Evolutionary conservation across 92 coral and sea anemone genomes (phyloP), one percentile per base, ranked within the genome.

Genomic region (Zoanthus solanderi): DNA sequence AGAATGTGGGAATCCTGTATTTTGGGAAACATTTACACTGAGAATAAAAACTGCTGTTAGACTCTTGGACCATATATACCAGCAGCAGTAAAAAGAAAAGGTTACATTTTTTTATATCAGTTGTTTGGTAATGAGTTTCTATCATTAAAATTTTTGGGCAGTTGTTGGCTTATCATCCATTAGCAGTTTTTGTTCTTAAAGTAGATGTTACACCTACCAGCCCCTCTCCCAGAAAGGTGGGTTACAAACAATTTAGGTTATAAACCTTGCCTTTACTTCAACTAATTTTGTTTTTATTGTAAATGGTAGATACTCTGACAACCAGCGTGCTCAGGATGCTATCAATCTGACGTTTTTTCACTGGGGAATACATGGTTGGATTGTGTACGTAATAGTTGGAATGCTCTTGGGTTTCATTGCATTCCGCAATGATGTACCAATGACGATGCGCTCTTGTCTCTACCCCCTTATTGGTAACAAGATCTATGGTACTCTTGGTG

Each of bases 351-450:
- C 96, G 2, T 63, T 95, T 11, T 95, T 95, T 72, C 98, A 95
- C 87, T 95, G 98, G 98, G 98, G 98, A 11, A 47, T 95, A 14
- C 98, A 95, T 83, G 98, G 95, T 54, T 95, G 98, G 98, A 89
- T 95, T 58, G 98, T 95, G 47, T 95, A 95, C 69, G 91, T 89
- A 56, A 69, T 95, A 76, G 91, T 95, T 32, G 98, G 95, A 28
- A 92, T 96, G 65, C 87, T 92, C 17, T 90, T 96, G 60, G 97
- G 93, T 56, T 96, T 94, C 90, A 93, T 96, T 2, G 87, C 93
- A 32, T 92, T 90, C 93, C 83, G 95, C 65, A 93, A 91, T 84
- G 91, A 90, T 37, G 92, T 92, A 32, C 98, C 98, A 48, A 96
- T 96, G 98, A 94, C 98, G n/a, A 94, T 96, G 91, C 94, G 98